Evolutionary conservation across 2,113 vertebrate species (phyloP).

Genomic region (Accipiter cooperii): DNA sequence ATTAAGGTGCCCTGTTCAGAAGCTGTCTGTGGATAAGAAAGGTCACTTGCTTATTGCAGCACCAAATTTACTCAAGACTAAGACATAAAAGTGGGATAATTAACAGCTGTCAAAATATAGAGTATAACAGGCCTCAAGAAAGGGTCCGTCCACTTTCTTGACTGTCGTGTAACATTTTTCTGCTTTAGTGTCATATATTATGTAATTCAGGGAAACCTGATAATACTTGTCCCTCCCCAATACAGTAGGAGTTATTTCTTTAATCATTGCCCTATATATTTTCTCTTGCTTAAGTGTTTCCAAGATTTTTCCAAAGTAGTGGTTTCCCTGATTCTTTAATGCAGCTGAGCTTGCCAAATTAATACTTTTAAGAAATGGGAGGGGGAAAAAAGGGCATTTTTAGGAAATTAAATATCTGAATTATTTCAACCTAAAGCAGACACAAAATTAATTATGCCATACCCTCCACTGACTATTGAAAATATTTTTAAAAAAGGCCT

Average conservation of each 20-base stretch:
- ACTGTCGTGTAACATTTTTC: neutral
- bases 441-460: neutral
- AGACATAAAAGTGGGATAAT: neutral
- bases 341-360: neutral
- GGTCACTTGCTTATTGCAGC: neutral
- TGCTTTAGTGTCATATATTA: neutral
- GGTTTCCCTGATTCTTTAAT: neutral
- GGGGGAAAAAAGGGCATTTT: neutral
- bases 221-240: neutral
- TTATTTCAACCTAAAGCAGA: neutral
- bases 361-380: neutral
- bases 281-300: neutral
- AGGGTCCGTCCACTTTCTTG: neutral
- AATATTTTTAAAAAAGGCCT: neutral
- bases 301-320: neutral
- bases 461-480: neutral
- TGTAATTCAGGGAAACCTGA: neutral
- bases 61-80: neutral
- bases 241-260: neutral
- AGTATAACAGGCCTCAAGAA: rapidly evolving
- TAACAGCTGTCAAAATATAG: neutral
- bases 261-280: neutral
- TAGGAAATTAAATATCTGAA: neutral
- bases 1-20: neutral
- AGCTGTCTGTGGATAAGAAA: neutral